Conservation (phyloP, 2,797 vertebrate species). For the Bradypus variegatus region DNA sequence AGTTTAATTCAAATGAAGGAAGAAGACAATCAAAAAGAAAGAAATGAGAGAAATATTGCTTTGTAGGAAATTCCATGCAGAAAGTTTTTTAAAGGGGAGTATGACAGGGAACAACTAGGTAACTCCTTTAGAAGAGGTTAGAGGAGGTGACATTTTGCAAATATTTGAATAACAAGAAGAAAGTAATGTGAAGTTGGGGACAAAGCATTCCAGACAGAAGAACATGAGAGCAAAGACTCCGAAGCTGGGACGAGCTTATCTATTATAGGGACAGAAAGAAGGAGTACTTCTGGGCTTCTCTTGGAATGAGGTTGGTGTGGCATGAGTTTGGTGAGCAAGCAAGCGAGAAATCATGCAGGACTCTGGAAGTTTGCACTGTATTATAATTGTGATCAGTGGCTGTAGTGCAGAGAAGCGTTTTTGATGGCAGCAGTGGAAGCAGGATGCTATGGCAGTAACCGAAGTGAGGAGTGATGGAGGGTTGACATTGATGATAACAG, state of each 20-base stretch:
- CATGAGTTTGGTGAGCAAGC: neutral
- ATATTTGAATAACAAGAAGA: neutral
- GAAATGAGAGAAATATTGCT: neutral
- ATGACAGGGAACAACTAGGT: neutral
- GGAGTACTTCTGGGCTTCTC: too few species aligned
- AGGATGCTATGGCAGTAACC: neutral
- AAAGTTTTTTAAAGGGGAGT: neutral
- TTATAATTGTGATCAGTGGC: neutral
- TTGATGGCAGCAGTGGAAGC: neutral
- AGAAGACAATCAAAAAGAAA: neutral
- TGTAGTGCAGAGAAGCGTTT: neutral
- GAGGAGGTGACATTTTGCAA: neutral
- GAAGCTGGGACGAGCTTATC: neutral
- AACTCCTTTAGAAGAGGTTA: neutral
- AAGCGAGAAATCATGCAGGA: neutral
- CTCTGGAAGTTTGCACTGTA: neutral
- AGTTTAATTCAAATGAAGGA: neutral
- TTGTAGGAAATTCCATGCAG: neutral
- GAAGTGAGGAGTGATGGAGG: neutral
- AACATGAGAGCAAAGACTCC: neutral
- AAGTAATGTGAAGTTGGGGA: neutral
- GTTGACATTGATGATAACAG: neutral
- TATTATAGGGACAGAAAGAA: neutral
- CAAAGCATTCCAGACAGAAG: neutral
- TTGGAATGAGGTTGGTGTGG: neutral